phyloP scores from a whole-genome alignment of 1,140 invertebrate genomes.

The Drosophila seguyi region DNA sequence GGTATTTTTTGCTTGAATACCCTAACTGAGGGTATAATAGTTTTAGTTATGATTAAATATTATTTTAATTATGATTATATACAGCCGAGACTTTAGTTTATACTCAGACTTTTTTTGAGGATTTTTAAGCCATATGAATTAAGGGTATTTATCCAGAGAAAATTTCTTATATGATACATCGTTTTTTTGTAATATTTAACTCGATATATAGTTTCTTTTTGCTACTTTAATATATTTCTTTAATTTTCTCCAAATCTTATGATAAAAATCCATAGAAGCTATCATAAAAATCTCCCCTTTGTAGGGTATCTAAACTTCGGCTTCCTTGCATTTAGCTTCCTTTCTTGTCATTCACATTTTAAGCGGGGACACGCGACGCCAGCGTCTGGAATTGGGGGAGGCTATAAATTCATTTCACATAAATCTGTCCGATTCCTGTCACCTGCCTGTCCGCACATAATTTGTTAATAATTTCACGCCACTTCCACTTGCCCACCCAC shows the following conservation, averaged over 20 bases:
- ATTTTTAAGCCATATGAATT: too few species aligned
- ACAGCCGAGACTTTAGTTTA: too few species aligned
- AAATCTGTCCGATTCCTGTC: conserved; percentile 64
- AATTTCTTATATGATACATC: too few species aligned
- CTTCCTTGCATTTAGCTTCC: neutral
- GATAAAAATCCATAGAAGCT: too few species aligned
- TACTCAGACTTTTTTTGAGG: too few species aligned
- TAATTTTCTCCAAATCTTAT: too few species aligned
- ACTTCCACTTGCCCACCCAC: conserved; percentile 30
- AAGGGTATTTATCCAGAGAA: too few species aligned
- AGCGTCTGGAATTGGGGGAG: neutral
- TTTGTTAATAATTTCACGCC: conserved; percentile 59
- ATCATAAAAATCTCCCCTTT: too few species aligned
- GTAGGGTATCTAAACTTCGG: neutral
- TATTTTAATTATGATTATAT: too few species aligned
- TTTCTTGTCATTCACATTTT: conserved; percentile 15
- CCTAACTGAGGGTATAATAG: neutral
- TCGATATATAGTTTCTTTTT: too few species aligned
- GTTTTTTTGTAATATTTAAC: too few species aligned
- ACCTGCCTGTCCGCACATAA: conserved; percentile 64
- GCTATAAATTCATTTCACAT: conserved; percentile 49
- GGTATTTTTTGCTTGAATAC: neutral
- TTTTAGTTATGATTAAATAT: neutral
- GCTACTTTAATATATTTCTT: too few species aligned
- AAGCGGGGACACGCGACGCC: conserved; percentile 38